phyloP scores from a whole-genome alignment of 2,888 invertebrate species.

The Abscondita cerata region DNA sequence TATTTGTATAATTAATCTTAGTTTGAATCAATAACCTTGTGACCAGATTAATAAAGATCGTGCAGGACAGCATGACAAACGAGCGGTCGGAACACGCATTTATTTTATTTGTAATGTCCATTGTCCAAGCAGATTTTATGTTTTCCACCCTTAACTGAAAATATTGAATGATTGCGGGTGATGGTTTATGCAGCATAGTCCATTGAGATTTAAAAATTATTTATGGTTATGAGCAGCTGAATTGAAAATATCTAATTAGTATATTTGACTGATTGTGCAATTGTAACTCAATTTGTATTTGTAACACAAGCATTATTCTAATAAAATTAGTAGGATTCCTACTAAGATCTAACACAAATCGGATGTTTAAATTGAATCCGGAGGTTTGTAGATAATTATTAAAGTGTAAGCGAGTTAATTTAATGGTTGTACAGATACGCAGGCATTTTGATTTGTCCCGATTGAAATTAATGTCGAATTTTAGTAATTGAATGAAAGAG shows the following conservation, averaged over 20 bases:
- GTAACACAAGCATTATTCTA: not conserved
- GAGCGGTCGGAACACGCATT: conserved; percentile 29
- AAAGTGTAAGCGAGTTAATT: conserved; percentile 5
- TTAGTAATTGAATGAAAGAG: too few species aligned
- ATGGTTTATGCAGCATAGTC: not conserved
- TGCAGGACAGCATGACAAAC: conserved; percentile 38
- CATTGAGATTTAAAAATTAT: conserved; percentile 9
- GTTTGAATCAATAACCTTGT: conserved; percentile 32
- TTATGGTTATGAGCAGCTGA: not conserved
- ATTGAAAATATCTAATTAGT: conserved; percentile 10
- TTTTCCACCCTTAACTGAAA: conserved; percentile 23
- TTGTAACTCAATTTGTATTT: too few species aligned
- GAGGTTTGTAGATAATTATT: conserved; percentile 13
- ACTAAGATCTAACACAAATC: not conserved
- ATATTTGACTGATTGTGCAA: not conserved
- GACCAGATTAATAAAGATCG: conserved; percentile 35
- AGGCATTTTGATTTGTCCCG: too few species aligned
- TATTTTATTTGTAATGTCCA: conserved; percentile 31
- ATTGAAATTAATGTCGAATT: too few species aligned
- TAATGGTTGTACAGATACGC: too few species aligned
- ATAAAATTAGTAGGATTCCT: not conserved
- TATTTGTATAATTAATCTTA: conserved; percentile 32
- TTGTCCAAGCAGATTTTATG: conserved; percentile 24
- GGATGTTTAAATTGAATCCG: conserved; percentile 7
- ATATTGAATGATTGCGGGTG: too few species aligned